Conservation (phyloP, 2,888 invertebrate species). For the Leptopterna dolabrata region DNA sequence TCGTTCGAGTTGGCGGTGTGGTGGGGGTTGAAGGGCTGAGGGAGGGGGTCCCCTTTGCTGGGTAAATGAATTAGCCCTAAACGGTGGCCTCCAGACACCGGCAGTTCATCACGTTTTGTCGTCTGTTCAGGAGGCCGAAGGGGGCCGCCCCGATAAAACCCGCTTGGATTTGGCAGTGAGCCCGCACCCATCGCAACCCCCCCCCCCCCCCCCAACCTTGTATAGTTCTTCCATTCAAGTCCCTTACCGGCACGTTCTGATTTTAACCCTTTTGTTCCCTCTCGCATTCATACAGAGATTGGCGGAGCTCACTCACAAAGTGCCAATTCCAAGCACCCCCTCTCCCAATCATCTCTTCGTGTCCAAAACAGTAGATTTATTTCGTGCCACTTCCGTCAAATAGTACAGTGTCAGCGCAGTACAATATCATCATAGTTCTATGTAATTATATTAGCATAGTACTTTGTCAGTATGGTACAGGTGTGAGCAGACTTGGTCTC, state of each 20-base stretch:
- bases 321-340: not conserved
- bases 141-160: not conserved
- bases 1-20: no score
- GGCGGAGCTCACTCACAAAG: not conserved
- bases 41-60: no score
- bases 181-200: not conserved
- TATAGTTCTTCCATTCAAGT: not conserved
- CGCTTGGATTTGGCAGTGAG: not conserved
- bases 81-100: not conserved
- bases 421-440: no score
- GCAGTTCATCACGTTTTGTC: conserved; percentile 2
- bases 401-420: no score
- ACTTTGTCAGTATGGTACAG: no score
- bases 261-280: not conserved
- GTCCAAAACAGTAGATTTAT: no score
- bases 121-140: not conserved
- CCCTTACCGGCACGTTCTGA: not conserved
- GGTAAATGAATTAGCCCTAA: not conserved
- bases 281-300: not conserved
- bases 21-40: no score
- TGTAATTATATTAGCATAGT: no score
- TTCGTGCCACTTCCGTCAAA: no score
- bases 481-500: no score
- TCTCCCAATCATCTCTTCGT: no score
- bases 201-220: not conserved